phyloP scores from a whole-genome alignment of 2,113 vertebrate species.

The Chloropsis cyanopogon region DNA sequence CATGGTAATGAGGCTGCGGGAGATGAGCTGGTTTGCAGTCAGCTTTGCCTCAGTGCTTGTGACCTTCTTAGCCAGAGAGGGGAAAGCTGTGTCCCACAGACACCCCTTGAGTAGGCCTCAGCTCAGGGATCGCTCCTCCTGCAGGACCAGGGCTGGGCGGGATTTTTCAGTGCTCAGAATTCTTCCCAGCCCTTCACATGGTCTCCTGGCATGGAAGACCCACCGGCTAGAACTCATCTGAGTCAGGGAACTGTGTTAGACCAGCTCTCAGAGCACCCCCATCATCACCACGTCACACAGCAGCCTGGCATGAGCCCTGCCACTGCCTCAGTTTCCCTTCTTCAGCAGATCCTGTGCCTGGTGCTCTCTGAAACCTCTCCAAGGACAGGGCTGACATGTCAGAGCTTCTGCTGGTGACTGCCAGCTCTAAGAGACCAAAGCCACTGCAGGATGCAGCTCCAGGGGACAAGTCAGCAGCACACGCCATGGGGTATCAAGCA shows the following conservation, averaged over 20 bases:
- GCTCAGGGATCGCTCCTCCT: not conserved
- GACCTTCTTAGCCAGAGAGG: fast-evolving
- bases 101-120: fast-evolving
- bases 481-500: fast-evolving
- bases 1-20: not conserved
- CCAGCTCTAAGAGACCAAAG: not conserved
- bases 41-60: not conserved
- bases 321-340: not conserved
- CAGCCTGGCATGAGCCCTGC: not conserved
- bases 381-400: not conserved
- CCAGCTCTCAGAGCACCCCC: not conserved
- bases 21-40: not conserved
- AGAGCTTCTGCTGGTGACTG: not conserved
- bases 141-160: not conserved
- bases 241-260: not conserved
- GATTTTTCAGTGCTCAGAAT: not conserved
- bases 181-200: fast-evolving
- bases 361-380: not conserved
- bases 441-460: not conserved
- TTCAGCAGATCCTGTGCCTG: not conserved
- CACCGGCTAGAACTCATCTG: not conserved
- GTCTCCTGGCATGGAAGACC: fast-evolving
- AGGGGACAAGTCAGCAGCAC: not conserved
- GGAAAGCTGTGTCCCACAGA: not conserved
- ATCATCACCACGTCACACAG: not conserved